These are phyloP conservation scores for Myoxocephalus aenaeus DNA, from an alignment of 2,797 vertebrate species.

Conservation along the genomic window DNA sequence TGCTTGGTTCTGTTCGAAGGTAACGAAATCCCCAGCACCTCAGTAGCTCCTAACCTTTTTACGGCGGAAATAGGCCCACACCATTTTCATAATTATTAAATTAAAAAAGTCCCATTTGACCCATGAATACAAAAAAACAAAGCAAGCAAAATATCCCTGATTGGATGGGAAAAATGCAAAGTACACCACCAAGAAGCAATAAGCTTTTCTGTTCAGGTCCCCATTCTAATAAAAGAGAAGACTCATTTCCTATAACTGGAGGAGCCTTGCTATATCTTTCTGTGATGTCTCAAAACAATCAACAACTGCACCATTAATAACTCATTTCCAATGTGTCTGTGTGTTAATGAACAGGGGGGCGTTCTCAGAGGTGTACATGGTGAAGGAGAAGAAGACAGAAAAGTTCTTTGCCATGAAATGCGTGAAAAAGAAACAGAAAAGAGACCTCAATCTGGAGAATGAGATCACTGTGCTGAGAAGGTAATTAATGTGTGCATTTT, in stretches of 20 bases:
- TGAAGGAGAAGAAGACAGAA: conserved; percentile 93
- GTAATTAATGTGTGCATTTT: conserved; percentile 72
- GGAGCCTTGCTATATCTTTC: background rate
- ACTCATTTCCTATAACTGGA: conserved; percentile 7
- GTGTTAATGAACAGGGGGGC: conserved; percentile 86
- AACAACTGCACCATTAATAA: background rate
- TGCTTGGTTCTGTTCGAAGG: background rate
- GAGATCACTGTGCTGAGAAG: conserved; percentile 95
- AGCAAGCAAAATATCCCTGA: background rate
- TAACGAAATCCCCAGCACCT: background rate
- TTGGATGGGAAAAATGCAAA: background rate
- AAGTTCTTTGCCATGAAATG: conserved; percentile 95
- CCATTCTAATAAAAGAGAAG: conserved; percentile 10
- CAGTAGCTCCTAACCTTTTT: background rate
- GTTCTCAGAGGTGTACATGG: conserved; percentile 96
- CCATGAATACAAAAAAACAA: background rate
- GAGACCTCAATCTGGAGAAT: conserved; percentile 92
- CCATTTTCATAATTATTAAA: too few species aligned
- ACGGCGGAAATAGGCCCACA: background rate
- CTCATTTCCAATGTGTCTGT: conserved; percentile 10
- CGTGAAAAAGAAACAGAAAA: conserved; percentile 93
- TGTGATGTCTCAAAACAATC: conserved; percentile 16
- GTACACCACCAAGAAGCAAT: background rate
- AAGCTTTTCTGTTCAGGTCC: background rate
- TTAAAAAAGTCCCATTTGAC: background rate